phyloP scores from a whole-genome alignment of 2,113 vertebrate genomes.

The Mesitornis unicolor region DNA sequence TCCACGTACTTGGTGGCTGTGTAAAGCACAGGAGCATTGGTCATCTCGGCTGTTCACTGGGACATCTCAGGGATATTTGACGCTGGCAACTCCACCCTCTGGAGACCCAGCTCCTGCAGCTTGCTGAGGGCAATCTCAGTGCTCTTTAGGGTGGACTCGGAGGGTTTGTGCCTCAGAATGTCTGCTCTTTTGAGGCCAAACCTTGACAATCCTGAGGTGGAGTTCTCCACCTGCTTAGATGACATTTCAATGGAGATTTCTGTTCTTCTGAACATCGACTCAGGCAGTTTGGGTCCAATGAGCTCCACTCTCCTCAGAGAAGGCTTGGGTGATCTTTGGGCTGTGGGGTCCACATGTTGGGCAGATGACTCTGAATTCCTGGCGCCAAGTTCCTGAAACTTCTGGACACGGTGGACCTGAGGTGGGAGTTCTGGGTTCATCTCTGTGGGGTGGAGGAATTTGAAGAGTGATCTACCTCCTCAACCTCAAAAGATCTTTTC shows the following conservation, averaged over 20 bases:
- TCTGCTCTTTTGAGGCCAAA: slow-evolving; percentile 90
- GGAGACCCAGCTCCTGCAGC: slow-evolving; percentile 79
- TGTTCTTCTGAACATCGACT: slow-evolving; percentile 86
- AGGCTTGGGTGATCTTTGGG: slow-evolving; percentile 84
- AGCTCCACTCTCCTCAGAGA: slow-evolving; percentile 87
- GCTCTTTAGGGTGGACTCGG: slow-evolving; percentile 83
- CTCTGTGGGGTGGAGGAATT: slow-evolving; percentile 87
- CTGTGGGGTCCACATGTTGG: slow-evolving; percentile 79
- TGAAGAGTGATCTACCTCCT: slow-evolving; percentile 88
- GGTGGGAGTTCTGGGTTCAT: slow-evolving; percentile 81
- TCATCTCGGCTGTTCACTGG: slow-evolving; percentile 74
- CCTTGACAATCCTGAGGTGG: slow-evolving; percentile 72
- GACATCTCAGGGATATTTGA: slow-evolving; percentile 80
- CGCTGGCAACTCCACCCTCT: slow-evolving; percentile 63
- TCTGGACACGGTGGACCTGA: slow-evolving; percentile 85
- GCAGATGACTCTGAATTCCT: slow-evolving; percentile 79
- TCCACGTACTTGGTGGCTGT: slow-evolving; percentile 76
- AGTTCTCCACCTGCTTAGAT: slow-evolving; percentile 86
- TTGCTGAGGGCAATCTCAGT: slow-evolving; percentile 88
- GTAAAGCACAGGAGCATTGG: slow-evolving; percentile 48
- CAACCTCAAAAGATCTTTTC: slow-evolving; percentile 97
- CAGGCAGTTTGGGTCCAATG: slow-evolving; percentile 80
- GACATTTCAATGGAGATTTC: slow-evolving; percentile 96
- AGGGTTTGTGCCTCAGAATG: slow-evolving; percentile 83
- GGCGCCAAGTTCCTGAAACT: slow-evolving; percentile 88